Evolutionary conservation across 2,888 invertebrate species (phyloP), one percentile per base, ranked within the genome.

Genomic region (Trachelus iudaicus): DNA sequence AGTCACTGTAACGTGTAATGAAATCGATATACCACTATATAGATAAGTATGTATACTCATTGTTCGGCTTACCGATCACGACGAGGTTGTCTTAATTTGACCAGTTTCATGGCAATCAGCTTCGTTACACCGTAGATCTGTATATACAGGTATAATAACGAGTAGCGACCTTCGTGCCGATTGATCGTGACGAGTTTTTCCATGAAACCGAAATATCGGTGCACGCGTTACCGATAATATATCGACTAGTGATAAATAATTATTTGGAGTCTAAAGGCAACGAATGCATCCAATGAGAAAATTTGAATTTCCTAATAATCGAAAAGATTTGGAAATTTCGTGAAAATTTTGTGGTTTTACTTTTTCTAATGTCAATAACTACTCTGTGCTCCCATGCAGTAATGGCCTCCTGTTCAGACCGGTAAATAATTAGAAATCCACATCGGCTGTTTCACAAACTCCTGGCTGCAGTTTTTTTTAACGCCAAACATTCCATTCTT

Each of bases 141-240:
- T 23, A 23, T 56, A 56, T 56, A 56, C 9, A 56, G 56, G 56
- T 56, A 56, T 56, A 56, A 23, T 56, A 56, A 56, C 56, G 56
- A 9, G 34, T 68, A 11, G 31, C 73, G 69, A 74, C 77, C 77
- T 73, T 77, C 73, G 68, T 15, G 74, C 71, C 77, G 73, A 82
- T 81, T 79, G 74, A 69, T 77, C 81, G 80, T 79, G 75, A 81
- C 83, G 71, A 69, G 76, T 83, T 82, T 80, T 83, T 81, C 74
- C 77, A 15, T 31, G 3, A 69, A 11, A 79, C 73, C 23, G 56
- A 23, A 56, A 56, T 23, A 9, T 56, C 23, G 23, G 23, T 56
- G 9, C 9, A 9, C 56, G 56, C 23, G 56, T 56, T 56, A 56
- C 9, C 56, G 23, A 15, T 9, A 23, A 56, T 23, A 23, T 56